These are phyloP conservation scores for Netelia melanura DNA, from an alignment of 2,888 invertebrate genomes.

Conservation along the genomic window DNA sequence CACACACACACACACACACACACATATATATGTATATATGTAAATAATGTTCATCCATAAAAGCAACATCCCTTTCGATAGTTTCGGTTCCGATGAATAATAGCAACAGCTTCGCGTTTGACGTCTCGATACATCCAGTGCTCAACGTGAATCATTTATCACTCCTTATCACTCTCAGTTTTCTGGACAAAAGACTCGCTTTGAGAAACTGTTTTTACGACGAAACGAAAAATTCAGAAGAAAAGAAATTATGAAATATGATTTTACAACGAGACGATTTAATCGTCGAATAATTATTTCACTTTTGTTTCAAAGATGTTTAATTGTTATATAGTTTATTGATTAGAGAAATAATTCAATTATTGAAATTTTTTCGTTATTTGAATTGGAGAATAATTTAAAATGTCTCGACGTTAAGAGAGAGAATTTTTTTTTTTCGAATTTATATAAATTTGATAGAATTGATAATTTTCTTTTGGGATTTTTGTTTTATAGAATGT, in stretches of 20 bases:
- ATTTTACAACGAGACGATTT: too few species aligned
- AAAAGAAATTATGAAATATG: too few species aligned
- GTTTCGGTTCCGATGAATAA: slow-evolving; percentile 43
- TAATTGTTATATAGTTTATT: too few species aligned
- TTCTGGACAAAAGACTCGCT: slow-evolving; percentile 33
- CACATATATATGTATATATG: neutral
- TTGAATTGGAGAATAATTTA: too few species aligned
- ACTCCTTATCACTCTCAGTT: slow-evolving; percentile 20
- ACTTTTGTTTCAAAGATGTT: too few species aligned
- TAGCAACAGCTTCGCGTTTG: slow-evolving; percentile 4
- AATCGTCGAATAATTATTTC: too few species aligned
- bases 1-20: too few species aligned
- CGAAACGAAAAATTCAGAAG: too few species aligned
- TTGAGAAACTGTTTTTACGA: neutral
- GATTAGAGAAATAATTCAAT: too few species aligned
- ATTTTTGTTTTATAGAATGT: neutral
- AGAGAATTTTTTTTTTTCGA: neutral
- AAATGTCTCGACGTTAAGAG: too few species aligned
- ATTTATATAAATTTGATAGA: neutral
- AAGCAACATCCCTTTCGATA: slow-evolving; percentile 17
- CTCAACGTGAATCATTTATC: slow-evolving; percentile 21
- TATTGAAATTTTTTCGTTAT: too few species aligned
- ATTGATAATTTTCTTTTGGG: neutral
- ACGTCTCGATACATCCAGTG: slow-evolving; percentile 14
- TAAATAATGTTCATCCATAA: neutral